Conservation (phyloP, 2,888 invertebrate genomes). For the Ephialtes manifestator region DNA sequence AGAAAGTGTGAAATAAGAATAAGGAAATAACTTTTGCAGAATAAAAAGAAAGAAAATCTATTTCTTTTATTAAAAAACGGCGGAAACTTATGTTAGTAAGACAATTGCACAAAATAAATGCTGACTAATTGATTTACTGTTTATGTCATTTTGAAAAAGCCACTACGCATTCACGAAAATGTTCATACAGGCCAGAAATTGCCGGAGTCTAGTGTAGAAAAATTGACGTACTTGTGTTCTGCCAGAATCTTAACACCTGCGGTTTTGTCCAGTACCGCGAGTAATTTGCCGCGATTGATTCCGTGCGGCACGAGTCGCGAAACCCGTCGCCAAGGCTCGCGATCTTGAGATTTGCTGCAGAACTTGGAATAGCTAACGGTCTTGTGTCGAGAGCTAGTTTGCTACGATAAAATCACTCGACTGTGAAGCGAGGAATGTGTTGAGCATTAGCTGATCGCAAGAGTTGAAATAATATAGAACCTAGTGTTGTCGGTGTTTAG, state of each 20-base stretch:
- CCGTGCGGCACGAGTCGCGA: constrained; percentile 59
- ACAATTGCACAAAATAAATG: background rate
- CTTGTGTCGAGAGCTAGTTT: constrained; percentile 42
- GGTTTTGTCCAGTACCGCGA: constrained; percentile 13
- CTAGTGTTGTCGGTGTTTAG: constrained; percentile 4
- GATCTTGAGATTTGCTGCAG: constrained; percentile 61
- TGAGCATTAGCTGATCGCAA: constrained; percentile 65
- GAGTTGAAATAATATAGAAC: constrained; percentile 57
- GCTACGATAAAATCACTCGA: constrained; percentile 81
- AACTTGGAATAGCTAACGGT: constrained; percentile 58
- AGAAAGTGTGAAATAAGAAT: background rate
- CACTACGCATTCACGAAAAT: background rate
- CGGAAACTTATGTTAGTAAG: background rate
- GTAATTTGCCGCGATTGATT: constrained; percentile 66
- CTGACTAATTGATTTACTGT: background rate
- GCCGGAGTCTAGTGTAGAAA: background rate
- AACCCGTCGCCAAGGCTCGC: constrained; percentile 58
- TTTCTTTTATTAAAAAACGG: background rate
- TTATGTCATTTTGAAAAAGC: background rate
- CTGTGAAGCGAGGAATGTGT: constrained; percentile 80
- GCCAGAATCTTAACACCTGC: constrained; percentile 45
- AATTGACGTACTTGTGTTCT: constrained; percentile 22
- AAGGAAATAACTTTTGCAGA: background rate
- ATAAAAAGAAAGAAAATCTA: background rate
- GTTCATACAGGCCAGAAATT: background rate